phyloP scores from a whole-genome alignment of 53 echinoderm and acorn worm species.

The Henricia sp. region DNA sequence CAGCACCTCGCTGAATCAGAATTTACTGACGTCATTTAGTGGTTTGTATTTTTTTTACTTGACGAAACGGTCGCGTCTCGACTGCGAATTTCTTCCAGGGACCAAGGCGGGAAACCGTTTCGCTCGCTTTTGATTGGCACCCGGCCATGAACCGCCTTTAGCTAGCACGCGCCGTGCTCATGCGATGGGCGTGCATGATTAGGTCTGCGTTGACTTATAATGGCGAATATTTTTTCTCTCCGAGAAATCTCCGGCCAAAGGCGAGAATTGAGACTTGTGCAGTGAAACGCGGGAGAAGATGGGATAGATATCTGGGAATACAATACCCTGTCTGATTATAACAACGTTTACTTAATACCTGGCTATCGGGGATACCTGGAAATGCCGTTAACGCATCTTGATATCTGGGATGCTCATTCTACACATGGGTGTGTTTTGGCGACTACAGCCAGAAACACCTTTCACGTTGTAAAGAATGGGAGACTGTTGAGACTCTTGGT shows the following conservation, averaged over 20 bases:
- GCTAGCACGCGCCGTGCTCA: background rate
- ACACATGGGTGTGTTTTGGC: background rate
- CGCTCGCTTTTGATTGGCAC: conserved; percentile 25
- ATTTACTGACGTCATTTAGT: too few relatives aligned
- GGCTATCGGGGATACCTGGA: background rate
- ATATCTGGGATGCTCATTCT: background rate
- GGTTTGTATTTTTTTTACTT: too few relatives aligned
- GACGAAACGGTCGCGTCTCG: background rate
- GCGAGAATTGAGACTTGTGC: background rate
- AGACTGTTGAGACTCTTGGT: too few relatives aligned
- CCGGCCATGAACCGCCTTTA: background rate
- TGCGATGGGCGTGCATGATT: background rate
- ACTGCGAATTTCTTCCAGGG: background rate
- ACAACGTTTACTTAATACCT: background rate
- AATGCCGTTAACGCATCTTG: background rate
- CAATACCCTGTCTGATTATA: background rate
- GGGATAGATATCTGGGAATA: background rate
- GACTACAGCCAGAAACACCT: too few relatives aligned
- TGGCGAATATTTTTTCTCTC: background rate
- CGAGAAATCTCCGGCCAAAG: background rate
- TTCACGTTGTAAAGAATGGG: too few relatives aligned
- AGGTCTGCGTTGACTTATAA: background rate
- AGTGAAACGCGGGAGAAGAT: background rate
- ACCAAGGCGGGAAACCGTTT: conserved; percentile 10
- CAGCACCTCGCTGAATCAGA: too few relatives aligned